These are phyloP conservation scores for Hypsibius dujardini DNA, from an alignment of 1,140 invertebrate species.

Conservation along the genomic window DNA sequence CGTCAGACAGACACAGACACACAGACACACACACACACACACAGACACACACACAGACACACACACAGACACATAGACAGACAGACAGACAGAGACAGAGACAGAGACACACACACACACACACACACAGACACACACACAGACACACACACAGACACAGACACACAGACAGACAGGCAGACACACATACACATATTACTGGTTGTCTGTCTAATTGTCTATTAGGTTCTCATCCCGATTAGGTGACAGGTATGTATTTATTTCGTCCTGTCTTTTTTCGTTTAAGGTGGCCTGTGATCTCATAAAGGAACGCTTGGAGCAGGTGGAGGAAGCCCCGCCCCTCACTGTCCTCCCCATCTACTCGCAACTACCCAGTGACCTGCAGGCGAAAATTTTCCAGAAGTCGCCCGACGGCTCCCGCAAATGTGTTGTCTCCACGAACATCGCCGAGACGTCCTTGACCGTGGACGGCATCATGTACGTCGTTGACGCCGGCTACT, in stretches of 20 bases:
- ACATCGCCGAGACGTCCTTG: slow-evolving; percentile 84
- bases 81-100: too few species aligned
- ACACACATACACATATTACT: too few species aligned
- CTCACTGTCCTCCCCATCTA: slow-evolving; percentile 93
- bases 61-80: too few species aligned
- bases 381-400: slow-evolving; percentile 99
- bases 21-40: too few species aligned
- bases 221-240: slow-evolving; percentile 5
- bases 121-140: too few species aligned
- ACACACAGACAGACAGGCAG: too few species aligned
- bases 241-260: slow-evolving; percentile 4
- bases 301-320: slow-evolving; percentile 65
- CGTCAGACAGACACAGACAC: too few species aligned
- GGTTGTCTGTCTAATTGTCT: too few species aligned
- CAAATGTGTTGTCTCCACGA: slow-evolving; percentile 97
- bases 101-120: too few species aligned
- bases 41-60: too few species aligned
- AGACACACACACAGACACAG: too few species aligned
- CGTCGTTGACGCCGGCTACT: slow-evolving; percentile 95
- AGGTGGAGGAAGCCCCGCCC: slow-evolving; percentile 81
- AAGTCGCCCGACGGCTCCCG: slow-evolving; percentile 70
- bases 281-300: slow-evolving; percentile 69
- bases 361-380: slow-evolving; percentile 89
- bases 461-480: slow-evolving; percentile 89
- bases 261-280: too few species aligned